Base-by-base conservation (phyloP, 2,113 vertebrate species). In the Rhynchomys soricoides region DNA sequence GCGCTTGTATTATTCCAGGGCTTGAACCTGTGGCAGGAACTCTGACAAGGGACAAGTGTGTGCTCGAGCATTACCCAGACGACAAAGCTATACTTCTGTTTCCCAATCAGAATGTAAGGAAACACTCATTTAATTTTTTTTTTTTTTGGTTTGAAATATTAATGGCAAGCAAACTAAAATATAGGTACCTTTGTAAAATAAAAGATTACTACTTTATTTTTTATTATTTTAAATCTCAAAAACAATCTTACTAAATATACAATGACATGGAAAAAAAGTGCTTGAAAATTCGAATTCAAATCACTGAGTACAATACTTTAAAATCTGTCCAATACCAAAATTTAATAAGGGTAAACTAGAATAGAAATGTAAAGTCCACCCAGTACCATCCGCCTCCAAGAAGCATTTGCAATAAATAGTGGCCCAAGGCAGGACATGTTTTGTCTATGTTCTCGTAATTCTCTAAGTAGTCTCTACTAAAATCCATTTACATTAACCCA, bases 141-240 rank as follows among this genome's bases (percentile, higher is more conserved):
- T 31, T 5, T n/a, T 83, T 92, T 62, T 34, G 3, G 10, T 31
- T 71, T 91, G 71, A 86, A 92, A 62, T 86, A 91, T 62, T 45
- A 81, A 89, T 16, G 5, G 8, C 78, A 50, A 55, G 9, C 26
- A 71, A 86, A 89, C 86, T 59, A 89, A 92, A 96, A 94, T 48
- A 52, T 7, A 74, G 12, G 40, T 6, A 55, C 66, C 90, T 59
- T 34, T 7, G 50, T 52, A 94, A 90, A 83, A 77, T 31, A 87
- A 62, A 74, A 22, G 24, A 57, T 40, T 93, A 64, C 43, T 82
- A 86, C 52, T 94, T 81, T 79, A 52, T 34, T 71, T 90, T 93
- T 94, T 31, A 90, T 2, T 71, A 40, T 64, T 96, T 81, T 22
- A 66, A 73, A 62, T 87, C 37, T 62, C 52, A 45, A 64, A 48